These are phyloP conservation scores for Gymnosoma rotundatum DNA, from an alignment of 2,888 invertebrate species.

Conservation along the genomic window DNA sequence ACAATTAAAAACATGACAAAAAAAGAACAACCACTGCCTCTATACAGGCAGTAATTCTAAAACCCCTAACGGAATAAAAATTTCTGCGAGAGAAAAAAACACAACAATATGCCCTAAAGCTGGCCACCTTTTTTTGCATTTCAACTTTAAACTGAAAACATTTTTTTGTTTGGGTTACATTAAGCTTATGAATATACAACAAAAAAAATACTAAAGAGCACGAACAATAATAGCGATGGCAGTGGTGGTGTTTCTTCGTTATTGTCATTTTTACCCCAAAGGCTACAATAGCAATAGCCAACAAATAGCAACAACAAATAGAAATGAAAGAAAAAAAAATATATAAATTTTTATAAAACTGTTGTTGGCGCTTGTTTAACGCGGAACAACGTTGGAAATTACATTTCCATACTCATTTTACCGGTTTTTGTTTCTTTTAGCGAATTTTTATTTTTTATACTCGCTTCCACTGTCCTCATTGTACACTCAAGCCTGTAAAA, in stretches of 20 bases:
- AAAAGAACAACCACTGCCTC: conserved; percentile 11
- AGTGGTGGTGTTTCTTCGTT: conserved; percentile 32
- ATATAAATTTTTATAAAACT: conserved; percentile 7
- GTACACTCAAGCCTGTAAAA: conserved; percentile 33
- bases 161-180: background rate
- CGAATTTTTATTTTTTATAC: conserved; percentile 9
- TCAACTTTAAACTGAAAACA: conserved; percentile 60
- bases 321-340: conserved; percentile 21
- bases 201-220: background rate
- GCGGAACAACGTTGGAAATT: conserved; percentile 72
- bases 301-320: conserved; percentile 38
- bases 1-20: conserved; percentile 60
- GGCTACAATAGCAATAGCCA: conserved; percentile 50
- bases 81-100: conserved; percentile 28
- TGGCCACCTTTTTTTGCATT: conserved; percentile 38
- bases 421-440: conserved; percentile 52
- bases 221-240: background rate
- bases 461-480: conserved; percentile 29
- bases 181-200: too few relatives aligned
- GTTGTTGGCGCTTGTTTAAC: conserved; percentile 60
- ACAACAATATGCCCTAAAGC: conserved; percentile 61
- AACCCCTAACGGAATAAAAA: conserved; percentile 38
- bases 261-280: conserved; percentile 67
- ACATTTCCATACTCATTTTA: conserved; percentile 72
- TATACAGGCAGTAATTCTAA: conserved; percentile 37